Percentiles rank a stretch among this genome's conserved stretches.
These are phyloP conservation scores for Marisa cornuarietis DNA, from an alignment of 1,140 invertebrate species.

Conservation along the genomic window DNA sequence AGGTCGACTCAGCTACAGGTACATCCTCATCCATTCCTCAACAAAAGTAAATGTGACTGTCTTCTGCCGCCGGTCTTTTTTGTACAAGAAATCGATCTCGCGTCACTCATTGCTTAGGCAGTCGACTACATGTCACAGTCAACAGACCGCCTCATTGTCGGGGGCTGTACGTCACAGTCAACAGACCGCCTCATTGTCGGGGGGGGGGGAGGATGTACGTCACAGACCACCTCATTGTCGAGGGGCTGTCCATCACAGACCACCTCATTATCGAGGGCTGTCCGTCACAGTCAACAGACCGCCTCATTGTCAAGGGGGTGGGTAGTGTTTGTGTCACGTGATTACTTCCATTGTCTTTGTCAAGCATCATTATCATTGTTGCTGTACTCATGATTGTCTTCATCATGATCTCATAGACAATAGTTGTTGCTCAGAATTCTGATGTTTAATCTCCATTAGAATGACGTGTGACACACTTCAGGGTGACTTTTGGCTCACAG, in stretches of 20 bases:
- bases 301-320: background rate
- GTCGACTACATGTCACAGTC: background rate
- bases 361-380: no score
- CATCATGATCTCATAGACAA: no score
- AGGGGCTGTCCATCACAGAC: no score
- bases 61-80: background rate
- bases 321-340: no score
- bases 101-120: background rate
- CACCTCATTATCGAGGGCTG: no score
- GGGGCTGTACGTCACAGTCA: background rate
- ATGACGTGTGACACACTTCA: background rate
- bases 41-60: background rate
- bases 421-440: no score
- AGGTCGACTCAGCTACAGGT: constrained; percentile 37
- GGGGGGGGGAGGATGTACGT: background rate
- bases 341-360: no score
- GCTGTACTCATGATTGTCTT: no score
- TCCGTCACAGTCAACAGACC: background rate
- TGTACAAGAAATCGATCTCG: background rate
- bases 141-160: background rate
- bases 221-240: background rate
- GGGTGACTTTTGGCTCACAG: background rate
- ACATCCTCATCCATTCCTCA: background rate
- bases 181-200: no score
- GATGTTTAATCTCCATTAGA: background rate